phyloP scores from a whole-genome alignment of 2,888 invertebrate genomes.

The Oxytorus armatus region DNA sequence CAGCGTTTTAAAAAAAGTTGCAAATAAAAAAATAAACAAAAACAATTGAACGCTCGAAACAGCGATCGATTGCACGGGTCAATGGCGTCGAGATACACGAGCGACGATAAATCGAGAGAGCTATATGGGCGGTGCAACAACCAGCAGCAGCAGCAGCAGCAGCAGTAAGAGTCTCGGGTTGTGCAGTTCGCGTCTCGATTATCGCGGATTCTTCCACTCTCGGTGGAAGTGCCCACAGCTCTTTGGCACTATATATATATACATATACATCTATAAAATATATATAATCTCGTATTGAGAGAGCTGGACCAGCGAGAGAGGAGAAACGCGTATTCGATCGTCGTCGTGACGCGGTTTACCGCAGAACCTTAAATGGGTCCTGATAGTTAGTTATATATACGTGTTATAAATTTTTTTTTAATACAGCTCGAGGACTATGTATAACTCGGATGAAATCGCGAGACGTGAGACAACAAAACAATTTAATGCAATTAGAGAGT shows the following conservation, averaged over 20 bases:
- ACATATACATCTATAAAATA: neutral
- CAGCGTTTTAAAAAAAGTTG: constrained; percentile 9
- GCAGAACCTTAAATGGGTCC: constrained; percentile 43
- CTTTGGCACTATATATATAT: constrained; percentile 17
- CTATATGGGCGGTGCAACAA: constrained; percentile 25
- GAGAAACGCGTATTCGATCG: constrained; percentile 40
- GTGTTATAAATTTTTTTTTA: no score
- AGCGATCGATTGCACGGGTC: constrained; percentile 58
- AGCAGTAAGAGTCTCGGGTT: constrained; percentile 41
- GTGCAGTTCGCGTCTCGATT: constrained; percentile 52
- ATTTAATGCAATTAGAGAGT: constrained; percentile 74
- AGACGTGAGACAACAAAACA: constrained; percentile 69
- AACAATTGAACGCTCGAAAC: constrained; percentile 33
- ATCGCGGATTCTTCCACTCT: constrained; percentile 49
- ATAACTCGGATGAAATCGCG: neutral
- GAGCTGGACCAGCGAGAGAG: neutral
- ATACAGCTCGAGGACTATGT: no score
- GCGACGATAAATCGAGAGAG: constrained; percentile 65
- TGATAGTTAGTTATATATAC: neutral
- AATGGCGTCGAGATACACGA: constrained; percentile 59
- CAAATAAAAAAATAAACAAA: constrained; percentile 13
- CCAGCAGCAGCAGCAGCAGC: constrained; percentile 30
- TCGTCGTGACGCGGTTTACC: constrained; percentile 36
- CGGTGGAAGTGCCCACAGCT: constrained; percentile 12
- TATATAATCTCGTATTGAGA: constrained; percentile 24